phyloP scores from a whole-genome alignment of 1,140 invertebrate genomes.

The Coptotermes formosanus region DNA sequence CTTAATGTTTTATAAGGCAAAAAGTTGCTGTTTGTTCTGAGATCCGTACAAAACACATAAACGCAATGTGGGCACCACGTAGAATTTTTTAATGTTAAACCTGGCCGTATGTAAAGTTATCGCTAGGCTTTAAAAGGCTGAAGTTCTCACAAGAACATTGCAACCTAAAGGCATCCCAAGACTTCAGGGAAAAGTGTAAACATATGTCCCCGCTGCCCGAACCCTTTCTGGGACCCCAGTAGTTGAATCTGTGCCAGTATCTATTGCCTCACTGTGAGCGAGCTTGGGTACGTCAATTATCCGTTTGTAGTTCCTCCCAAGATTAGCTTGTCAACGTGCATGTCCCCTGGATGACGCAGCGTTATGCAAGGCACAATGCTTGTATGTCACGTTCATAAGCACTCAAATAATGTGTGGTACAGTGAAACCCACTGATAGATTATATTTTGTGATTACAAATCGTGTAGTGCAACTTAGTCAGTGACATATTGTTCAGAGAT shows the following conservation, averaged over 20 bases:
- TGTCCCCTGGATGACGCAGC: constrained; percentile 6
- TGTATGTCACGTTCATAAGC: background rate
- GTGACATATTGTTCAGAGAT: background rate
- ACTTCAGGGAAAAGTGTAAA: too few relatives aligned
- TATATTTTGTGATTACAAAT: background rate
- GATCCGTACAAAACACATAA: too few relatives aligned
- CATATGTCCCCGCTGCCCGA: background rate
- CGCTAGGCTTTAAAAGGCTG: too few relatives aligned
- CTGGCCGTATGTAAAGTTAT: too few relatives aligned
- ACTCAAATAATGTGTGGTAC: background rate
- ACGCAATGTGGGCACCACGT: too few relatives aligned
- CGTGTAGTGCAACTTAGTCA: background rate
- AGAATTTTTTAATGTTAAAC: too few relatives aligned
- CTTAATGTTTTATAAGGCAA: too few relatives aligned
- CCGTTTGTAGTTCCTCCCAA: background rate
- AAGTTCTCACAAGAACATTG: too few relatives aligned
- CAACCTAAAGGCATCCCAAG: too few relatives aligned
- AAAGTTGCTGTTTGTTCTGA: too few relatives aligned
- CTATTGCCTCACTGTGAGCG: background rate
- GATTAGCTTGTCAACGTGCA: constrained; percentile 9
- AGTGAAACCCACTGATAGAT: background rate
- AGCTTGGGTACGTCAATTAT: background rate
- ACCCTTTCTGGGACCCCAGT: background rate
- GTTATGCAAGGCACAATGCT: background rate
- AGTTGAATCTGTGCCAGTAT: background rate